These are phyloP conservation scores for Cyanistes caeruleus DNA, from an alignment of 2,113 vertebrate species.

Conservation along the genomic window DNA sequence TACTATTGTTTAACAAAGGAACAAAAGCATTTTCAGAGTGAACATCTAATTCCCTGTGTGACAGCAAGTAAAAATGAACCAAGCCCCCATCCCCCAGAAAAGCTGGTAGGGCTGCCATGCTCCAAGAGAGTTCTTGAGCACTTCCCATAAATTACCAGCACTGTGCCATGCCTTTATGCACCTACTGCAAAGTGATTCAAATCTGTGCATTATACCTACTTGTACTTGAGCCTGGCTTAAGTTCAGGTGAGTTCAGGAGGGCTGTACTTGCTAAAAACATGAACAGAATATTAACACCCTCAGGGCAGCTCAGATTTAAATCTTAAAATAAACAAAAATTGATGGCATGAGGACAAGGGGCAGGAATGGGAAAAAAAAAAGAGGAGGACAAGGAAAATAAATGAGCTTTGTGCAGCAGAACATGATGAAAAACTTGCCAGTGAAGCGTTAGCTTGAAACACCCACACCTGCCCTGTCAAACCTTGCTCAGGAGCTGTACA, in stretches of 20 bases:
- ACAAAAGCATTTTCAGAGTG: not conserved
- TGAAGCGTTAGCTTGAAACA: not conserved
- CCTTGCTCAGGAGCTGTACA: not conserved
- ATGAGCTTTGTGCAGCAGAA: not conserved
- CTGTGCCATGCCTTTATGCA: not conserved
- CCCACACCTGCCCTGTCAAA: not conserved
- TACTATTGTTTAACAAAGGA: not conserved
- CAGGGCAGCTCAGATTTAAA: not conserved
- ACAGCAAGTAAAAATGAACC: not conserved
- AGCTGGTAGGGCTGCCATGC: not conserved
- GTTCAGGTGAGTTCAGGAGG: not conserved
- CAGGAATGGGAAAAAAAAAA: not conserved
- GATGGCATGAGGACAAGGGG: not conserved
- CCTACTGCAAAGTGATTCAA: not conserved
- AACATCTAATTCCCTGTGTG: not conserved
- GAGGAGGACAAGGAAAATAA: not conserved
- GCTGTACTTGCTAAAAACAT: not conserved
- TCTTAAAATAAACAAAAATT: not conserved
- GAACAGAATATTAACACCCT: not conserved
- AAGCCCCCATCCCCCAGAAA: not conserved
- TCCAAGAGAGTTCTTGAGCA: not conserved
- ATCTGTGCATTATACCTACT: not conserved
- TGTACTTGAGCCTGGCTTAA: not conserved
- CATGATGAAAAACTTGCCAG: not conserved
- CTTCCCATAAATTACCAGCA: not conserved